These are phyloP conservation scores for Holacanthus passer DNA, from an alignment of 2,113 vertebrate genomes.

Conservation along the genomic window DNA sequence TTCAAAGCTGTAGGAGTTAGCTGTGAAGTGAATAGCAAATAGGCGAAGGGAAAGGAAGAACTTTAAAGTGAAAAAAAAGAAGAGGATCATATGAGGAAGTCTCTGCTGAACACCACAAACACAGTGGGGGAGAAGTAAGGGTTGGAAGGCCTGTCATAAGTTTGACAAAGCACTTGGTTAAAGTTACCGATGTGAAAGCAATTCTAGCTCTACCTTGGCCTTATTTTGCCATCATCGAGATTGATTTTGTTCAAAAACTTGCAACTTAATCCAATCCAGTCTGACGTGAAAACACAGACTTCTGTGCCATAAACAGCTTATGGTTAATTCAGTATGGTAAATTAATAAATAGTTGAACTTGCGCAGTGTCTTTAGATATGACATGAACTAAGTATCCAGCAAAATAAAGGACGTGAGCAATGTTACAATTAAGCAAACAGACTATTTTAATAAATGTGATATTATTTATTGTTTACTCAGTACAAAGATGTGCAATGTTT, in stretches of 20 bases:
- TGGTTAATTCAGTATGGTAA: too few species aligned
- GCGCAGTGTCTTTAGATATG: background rate
- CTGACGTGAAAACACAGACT: background rate
- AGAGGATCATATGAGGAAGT: slow-evolving; percentile 30
- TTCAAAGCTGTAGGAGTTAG: slow-evolving; percentile 63
- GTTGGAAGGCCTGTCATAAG: slow-evolving; percentile 35
- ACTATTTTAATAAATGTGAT: background rate
- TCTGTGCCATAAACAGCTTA: background rate
- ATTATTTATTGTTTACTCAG: background rate
- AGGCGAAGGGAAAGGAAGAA: slow-evolving; percentile 34
- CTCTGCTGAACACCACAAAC: slow-evolving; percentile 52
- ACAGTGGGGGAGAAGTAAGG: slow-evolving; percentile 31
- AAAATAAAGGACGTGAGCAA: background rate
- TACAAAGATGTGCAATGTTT: background rate
- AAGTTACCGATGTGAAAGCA: slow-evolving; percentile 30
- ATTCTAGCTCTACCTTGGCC: slow-evolving; percentile 13
- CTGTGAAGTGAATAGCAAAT: slow-evolving; percentile 71
- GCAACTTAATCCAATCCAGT: background rate
- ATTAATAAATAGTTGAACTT: too few species aligned
- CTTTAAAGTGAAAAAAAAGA: slow-evolving; percentile 27
- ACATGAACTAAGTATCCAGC: background rate
- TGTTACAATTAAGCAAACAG: background rate
- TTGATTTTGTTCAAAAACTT: background rate
- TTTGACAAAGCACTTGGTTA: slow-evolving; percentile 51
- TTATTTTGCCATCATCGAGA: slow-evolving; percentile 17